Base-by-base conservation (phyloP, 2,888 invertebrate species). In the Epistrophe grossulariae region DNA sequence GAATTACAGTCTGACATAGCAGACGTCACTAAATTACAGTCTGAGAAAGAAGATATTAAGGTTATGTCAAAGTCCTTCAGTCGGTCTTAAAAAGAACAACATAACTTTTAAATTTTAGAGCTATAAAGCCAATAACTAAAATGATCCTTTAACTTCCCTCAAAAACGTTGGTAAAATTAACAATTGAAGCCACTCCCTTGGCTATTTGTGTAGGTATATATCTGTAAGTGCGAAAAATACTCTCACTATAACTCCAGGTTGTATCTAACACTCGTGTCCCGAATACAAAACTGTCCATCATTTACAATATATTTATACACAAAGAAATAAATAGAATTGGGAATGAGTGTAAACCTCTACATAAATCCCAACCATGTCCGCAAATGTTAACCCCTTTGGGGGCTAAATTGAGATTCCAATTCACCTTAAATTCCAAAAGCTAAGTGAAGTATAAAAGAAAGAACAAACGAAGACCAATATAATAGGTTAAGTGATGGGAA, bases 401-500 rank as follows among this genome's bases (percentile, higher is more conserved):
- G 40, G 38, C n/a, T 60, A 70, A 83, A 82, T 60, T 64, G 45
- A 24, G 60, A 83, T 66, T 78, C 78, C 66, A 73, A 48, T 59
- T 73, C 59, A 72, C 68, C 73, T 78, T 55, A 68, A 31, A 78
- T 78, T 59, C 72, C 60, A 45, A 68, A 35, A 45, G 55, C 35
- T 43, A 50, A 60, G 17, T 19, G 35, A 50, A 48, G 7, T 17
- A 24, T 24, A 48, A 35, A n/a, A 19, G 4, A 60, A 38, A 11
- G 9, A 13, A 13, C 59, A 50, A 68, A 9, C 60, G 59, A 68
- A 17, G 48, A 17, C 9, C 57, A 64, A 78, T 50, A 57, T 72
- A 78, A 78, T 83, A 78, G 72, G 60, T 77, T 83, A 78, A 73
- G 77, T 78, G 82, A 40, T 52, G 71, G 43, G n/a, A 64, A 62